A percentile compares a stretch with the other conserved stretches of the same genome.
Evolutionary conservation across 2,888 invertebrate genomes (phyloP).

Genomic region (Xiphydria camelus): DNA sequence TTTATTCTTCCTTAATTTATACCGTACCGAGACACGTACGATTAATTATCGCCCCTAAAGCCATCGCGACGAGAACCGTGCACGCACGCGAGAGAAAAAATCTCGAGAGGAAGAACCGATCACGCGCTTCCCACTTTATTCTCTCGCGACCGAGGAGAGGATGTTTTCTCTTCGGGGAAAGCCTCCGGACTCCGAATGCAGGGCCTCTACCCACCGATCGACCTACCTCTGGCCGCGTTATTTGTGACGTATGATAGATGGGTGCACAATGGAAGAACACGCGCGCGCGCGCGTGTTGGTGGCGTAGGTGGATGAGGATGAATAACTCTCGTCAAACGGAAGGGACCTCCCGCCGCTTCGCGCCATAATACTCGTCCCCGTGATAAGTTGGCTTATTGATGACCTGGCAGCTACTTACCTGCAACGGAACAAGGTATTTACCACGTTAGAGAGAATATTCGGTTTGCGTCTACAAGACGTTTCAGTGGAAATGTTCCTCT

Average conservation of each 20-base stretch:
- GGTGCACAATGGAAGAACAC: conserved; percentile 46
- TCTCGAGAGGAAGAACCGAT: neutral
- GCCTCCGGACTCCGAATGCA: neutral
- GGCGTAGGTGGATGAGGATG: conserved; percentile 57
- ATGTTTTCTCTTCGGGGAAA: neutral
- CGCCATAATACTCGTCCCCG: conserved; percentile 49
- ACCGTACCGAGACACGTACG: too few species aligned
- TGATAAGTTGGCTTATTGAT: conserved; percentile 50
- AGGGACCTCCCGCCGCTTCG: conserved; percentile 55
- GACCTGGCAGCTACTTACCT: conserved; percentile 50
- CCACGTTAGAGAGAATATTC: conserved; percentile 3
- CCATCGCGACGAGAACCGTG: too few species aligned
- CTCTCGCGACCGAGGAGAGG: too few species aligned
- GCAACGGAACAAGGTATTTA: conserved; percentile 41
- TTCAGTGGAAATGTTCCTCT: neutral
- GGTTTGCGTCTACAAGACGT: neutral
- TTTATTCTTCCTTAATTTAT: too few species aligned
- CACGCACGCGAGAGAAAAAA: too few species aligned
- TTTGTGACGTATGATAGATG: conserved; percentile 53
- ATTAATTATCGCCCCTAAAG: too few species aligned
- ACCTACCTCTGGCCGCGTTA: conserved; percentile 29
- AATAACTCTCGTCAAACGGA: conserved; percentile 58
- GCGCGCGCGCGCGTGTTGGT: conserved; percentile 34
- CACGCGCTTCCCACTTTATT: too few species aligned
- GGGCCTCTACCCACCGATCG: neutral